Evolutionary conservation across 2,888 invertebrate genomes (phyloP), one percentile per base, ranked within the genome.

Genomic region (Epinotia ramella): DNA sequence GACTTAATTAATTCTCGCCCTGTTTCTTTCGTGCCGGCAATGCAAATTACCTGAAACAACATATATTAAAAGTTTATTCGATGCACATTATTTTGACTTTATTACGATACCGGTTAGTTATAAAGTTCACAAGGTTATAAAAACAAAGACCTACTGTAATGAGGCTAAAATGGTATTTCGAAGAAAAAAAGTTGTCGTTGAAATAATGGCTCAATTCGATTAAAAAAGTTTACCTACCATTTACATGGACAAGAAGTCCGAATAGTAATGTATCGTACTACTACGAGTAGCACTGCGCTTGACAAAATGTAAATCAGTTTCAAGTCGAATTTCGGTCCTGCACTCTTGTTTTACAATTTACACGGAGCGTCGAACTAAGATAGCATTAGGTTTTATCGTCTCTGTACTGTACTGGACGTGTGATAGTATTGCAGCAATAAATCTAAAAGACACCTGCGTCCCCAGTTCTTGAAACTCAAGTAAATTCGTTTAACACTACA

Each of bases 41-140:
- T 57, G 59, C 57, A 57, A 63, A 73, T 73, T 73, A 73, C 73
- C 73, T 73, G 73, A 63, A 73, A 73, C 73, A 73, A 73, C 28
- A 73, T 56, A 73, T 57, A 69, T 69, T 46, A 73, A 60, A 6
- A n/a, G 28, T 24, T 65, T 56, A 65, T 53, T n/a, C 53, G 5
- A 13, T 53, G 53, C 40, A 40, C 40, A 40, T 40, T 40, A 40
- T 40, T 40, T 40, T 40, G 40, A 40, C 40, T 0, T 33, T 6
- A 33, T 33, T 33, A 33, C 33, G 6, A 7, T 33, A 33, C 6
- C 9, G 40, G 7, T 9, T 40, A 40, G 7, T 7, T 53, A 53
- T 16, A 53, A 46, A 4, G 49, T 16, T 3, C 4, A 49, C 16
- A 49, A 49, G 16, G 16, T 53, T n/a, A 53, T 53, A 53, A 16